phyloP scores from a whole-genome alignment of 37 sponge, comb jelly and placozoan genomes.

The Geodia barretti region DNA sequence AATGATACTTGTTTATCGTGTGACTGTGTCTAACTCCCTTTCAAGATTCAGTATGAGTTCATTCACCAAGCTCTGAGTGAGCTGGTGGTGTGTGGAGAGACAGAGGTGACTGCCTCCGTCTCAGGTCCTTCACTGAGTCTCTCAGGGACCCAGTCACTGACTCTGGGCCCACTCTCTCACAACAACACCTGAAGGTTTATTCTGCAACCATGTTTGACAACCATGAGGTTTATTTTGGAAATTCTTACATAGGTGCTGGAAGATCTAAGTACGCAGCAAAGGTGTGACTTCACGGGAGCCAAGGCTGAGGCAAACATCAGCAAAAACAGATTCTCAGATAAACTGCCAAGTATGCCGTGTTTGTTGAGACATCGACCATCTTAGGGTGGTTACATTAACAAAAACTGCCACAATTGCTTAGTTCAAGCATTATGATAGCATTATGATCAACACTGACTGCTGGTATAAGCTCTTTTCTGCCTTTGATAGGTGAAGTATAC shows the following conservation, averaged over 20 bases:
- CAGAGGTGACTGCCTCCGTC: not conserved
- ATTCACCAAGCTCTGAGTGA: not conserved
- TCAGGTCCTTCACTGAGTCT: not conserved
- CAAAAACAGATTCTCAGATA: not conserved
- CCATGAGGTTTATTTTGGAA: not conserved
- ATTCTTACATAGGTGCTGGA: not conserved
- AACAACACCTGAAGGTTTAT: not conserved
- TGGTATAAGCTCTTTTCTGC: too few species aligned
- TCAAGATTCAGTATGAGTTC: not conserved
- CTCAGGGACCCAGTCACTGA: not conserved
- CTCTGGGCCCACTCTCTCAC: not conserved
- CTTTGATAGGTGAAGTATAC: not conserved
- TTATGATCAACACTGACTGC: too few species aligned
- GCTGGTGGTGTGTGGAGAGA: constrained; percentile 1
- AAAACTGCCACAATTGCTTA: too few species aligned
- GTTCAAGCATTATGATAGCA: too few species aligned
- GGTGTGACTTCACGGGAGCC: not conserved
- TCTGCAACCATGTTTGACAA: not conserved
- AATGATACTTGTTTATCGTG: not conserved
- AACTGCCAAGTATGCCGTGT: not conserved
- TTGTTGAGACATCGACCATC: too few species aligned
- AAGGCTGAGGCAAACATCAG: not conserved
- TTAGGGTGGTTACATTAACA: too few species aligned
- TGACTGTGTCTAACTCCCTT: not conserved
- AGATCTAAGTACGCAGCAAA: not conserved